These are phyloP conservation scores for Platalea minor DNA, from an alignment of 2,797 vertebrate species.

Conservation along the genomic window DNA sequence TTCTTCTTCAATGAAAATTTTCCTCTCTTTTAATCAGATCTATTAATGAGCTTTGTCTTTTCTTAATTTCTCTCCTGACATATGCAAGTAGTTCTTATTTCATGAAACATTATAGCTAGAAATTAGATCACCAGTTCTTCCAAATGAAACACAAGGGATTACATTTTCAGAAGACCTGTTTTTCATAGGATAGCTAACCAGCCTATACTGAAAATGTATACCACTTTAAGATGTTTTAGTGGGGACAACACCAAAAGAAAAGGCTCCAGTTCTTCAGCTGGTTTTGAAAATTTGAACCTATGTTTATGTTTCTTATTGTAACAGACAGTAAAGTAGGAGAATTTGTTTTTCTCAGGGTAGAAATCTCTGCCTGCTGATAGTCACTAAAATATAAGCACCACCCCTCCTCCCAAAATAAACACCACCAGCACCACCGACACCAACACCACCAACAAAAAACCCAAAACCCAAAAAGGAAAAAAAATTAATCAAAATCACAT, in stretches of 20 bases:
- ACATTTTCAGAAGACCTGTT: neutral
- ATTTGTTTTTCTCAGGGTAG: neutral
- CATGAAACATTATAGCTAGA: neutral
- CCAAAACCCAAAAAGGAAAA: neutral
- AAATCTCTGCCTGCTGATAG: neutral
- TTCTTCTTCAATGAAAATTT: neutral
- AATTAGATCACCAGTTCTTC: neutral
- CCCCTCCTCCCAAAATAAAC: accelerated
- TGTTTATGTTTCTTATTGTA: neutral
- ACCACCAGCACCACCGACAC: accelerated
- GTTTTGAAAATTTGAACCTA: neutral
- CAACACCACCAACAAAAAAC: accelerated
- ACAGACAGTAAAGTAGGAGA: neutral
- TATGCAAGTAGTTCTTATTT: neutral
- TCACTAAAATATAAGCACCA: neutral
- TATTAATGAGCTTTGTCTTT: neutral
- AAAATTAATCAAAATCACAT: neutral
- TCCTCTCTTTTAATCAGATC: neutral
- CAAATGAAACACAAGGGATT: neutral
- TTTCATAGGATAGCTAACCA: neutral
- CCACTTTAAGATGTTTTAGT: neutral
- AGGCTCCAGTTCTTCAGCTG: neutral
- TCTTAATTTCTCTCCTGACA: neutral
- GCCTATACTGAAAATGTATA: neutral
- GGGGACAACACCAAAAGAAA: neutral